phyloP scores from a whole-genome alignment of 2,888 invertebrate species.

The Melinopterus prodromus region DNA sequence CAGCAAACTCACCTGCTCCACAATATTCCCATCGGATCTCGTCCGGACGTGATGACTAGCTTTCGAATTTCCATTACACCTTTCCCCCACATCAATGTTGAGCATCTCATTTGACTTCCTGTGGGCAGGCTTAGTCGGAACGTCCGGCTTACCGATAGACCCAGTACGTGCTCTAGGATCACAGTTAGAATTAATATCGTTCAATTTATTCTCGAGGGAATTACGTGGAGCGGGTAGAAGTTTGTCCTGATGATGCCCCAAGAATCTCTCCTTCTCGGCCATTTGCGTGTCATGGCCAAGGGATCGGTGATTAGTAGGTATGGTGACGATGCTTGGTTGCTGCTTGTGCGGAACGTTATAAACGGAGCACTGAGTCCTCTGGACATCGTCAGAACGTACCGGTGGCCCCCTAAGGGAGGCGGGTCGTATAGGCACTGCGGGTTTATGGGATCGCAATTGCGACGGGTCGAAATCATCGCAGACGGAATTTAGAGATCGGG shows the following conservation, averaged over 20 bases:
- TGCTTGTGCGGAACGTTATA: constrained; percentile 77
- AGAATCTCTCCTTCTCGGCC: constrained; percentile 58
- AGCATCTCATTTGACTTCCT: constrained; percentile 50
- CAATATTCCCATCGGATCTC: constrained; percentile 60
- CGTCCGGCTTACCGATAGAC: constrained; percentile 48
- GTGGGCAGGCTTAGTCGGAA: constrained; percentile 53
- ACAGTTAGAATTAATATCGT: constrained; percentile 52
- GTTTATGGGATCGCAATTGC: constrained; percentile 71
- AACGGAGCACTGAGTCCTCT: constrained; percentile 70
- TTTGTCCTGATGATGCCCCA: constrained; percentile 51
- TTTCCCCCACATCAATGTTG: constrained; percentile 44
- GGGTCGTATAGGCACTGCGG: constrained; percentile 83
- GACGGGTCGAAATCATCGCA: constrained; percentile 58
- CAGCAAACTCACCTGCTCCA: constrained; percentile 48
- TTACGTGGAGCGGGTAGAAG: constrained; percentile 39
- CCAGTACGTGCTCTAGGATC: constrained; percentile 38
- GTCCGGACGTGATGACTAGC: constrained; percentile 57
- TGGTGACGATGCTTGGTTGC: constrained; percentile 73
- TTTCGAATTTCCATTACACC: constrained; percentile 50
- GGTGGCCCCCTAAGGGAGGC: constrained; percentile 65
- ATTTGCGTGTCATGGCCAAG: constrained; percentile 59
- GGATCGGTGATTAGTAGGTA: constrained; percentile 46
- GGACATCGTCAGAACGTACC: constrained; percentile 62
- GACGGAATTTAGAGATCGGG: constrained; percentile 48
- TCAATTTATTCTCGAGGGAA: constrained; percentile 50